A percentile compares a stretch with the other conserved stretches of the same genome.
phyloP scores from a whole-genome alignment of 2,113 vertebrate species.

The Lepidothrix coronata region DNA sequence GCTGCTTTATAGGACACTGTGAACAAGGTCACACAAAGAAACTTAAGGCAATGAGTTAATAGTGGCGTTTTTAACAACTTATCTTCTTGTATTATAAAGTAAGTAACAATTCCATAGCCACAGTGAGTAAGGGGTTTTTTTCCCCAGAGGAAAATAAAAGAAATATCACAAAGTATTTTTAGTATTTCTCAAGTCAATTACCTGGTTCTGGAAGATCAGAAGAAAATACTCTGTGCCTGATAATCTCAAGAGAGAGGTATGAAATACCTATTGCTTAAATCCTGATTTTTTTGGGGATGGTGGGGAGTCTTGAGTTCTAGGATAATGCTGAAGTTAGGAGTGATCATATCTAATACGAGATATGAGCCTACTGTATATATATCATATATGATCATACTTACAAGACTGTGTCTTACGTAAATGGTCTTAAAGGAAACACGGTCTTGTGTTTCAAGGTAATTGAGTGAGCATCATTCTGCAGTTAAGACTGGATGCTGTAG shows the following conservation, averaged over 20 bases:
- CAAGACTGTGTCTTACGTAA: background rate
- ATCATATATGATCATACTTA: background rate
- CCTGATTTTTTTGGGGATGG: background rate
- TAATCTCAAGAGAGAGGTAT: background rate
- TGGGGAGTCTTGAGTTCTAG: background rate
- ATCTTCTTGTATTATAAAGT: background rate
- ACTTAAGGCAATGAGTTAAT: background rate
- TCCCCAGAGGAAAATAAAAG: background rate
- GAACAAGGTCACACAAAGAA: constrained; percentile 31
- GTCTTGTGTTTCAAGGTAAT: background rate
- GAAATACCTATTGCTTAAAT: background rate
- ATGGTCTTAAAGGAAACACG: background rate
- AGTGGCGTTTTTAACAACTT: background rate
- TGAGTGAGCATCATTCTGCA: too few species aligned
- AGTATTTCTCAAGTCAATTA: background rate
- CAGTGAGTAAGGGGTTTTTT: background rate
- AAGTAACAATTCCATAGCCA: background rate
- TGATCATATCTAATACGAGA: fast-evolving
- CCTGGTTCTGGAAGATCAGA: background rate
- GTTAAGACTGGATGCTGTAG: fast-evolving
- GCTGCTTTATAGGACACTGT: background rate
- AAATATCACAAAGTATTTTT: background rate
- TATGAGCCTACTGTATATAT: fast-evolving
- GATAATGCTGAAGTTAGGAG: background rate
- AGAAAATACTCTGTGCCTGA: background rate